Base-by-base conservation (phyloP, 2,113 vertebrate genomes). In the Oncorhynchus nerka region DNA sequence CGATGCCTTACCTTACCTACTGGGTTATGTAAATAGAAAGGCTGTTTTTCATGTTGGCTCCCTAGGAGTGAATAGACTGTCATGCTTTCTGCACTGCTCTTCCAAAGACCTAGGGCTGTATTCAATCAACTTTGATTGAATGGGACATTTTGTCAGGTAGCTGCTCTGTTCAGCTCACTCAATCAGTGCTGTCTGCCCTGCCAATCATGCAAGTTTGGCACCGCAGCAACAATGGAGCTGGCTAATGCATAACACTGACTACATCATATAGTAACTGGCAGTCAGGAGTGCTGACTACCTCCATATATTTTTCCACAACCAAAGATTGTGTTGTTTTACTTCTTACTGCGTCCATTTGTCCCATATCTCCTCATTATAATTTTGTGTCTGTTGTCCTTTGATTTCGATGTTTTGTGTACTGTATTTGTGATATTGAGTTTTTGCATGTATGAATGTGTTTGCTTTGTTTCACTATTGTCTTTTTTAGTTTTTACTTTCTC, bases 401-500 rank as follows among this genome's bases (percentile, higher is more conserved):
- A 24, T 22, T 62, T 62, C 24, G 55, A 57, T 22, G 16, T 62
- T 62, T 22, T 22, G 5, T n/a, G 16, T 22, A 16, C 16, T 62
- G n/a, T 22, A 11, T 62, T 62, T 62, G 59, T 62, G 20, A 8
- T 62, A 16, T 8, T 8, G 7, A 61, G 1, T 61, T 61, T 7
- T 0, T 81, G 84, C 83, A 84, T 81, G 82, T 45, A 22, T 75
- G 12, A 34, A n/a, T 73, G 68, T 74, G n/a, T 82, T 83, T 86
- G 75, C 71, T 86, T 83, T 83, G 51, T 3, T 45, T 55, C 51
- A 73, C 86, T 80, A 85, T 66, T 75, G 78, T 89, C 45, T 61
- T 88, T 88, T 70, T 87, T 65, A 82, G 85, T 80, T 91, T 89
- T 86, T 65, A 79, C 83, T 88, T 89, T 83, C 86, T 88, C 77